Base-by-base conservation (phyloP, 1,140 invertebrate genomes). In the Babylonia areolata region DNA sequence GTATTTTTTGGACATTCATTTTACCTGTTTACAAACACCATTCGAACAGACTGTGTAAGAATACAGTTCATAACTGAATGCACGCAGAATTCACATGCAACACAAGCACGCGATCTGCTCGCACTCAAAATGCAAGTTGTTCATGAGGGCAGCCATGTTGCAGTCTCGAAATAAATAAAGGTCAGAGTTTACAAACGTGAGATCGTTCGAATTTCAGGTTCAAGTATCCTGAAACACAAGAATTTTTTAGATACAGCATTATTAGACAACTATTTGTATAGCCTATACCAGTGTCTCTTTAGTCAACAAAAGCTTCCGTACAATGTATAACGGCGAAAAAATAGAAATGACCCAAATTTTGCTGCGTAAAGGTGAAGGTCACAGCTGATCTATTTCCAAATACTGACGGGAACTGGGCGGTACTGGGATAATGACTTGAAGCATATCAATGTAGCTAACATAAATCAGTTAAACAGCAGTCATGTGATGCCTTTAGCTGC, bases 111-210 rank as follows among this genome's bases (percentile, higher is more conserved):
- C 5, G 6, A n/a, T 64, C 20, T 78, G 75, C 33, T 64, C 81
- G 5, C n/a, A 84, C 33, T n/a, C 15, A 71, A 85, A 85, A 17
- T n/a, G 33, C 69, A 69, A 75, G 11, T 42, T 31, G 69, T 58
- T 42, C 6, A 87, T 86, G 88, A 87, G 80, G 80, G 91, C 91
- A 84, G 86, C 83, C 91, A 92, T 91, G n/a, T 92, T 91, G 78
- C 23, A 79, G 71, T 73, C 37, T 86, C 77, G 89, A 86, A 87
- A 28, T 51, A n/a, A 84, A 81, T 9, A 46, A 78, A 83, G 58
- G 40, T 79, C 51, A 85, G 35, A 46, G 84, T 35, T 87, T 5
- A 69, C 23, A 46, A 81, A 85, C 23, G 46, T 20, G 3, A 5
- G 35, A 75, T 37, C 39, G 40, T 20, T 35, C 31, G 6, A 42